phyloP scores from a whole-genome alignment of 2,797 vertebrate species.

The Parotocinclus haroldoi region DNA sequence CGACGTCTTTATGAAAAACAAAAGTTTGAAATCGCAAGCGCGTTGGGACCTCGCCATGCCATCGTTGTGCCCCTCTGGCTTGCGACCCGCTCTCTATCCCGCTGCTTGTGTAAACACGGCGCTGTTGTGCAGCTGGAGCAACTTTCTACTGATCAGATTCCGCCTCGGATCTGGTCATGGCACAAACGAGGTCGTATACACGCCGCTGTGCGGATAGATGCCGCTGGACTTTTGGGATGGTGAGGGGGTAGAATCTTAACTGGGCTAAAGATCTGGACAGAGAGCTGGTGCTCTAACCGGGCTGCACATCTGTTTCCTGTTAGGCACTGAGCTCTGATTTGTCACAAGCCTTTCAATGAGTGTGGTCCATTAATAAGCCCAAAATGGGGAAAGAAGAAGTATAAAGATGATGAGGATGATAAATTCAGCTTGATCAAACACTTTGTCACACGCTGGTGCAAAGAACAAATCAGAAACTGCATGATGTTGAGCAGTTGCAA shows the following conservation, averaged over 20 bases:
- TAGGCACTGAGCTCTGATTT: slow-evolving; percentile 23
- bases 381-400: slow-evolving; percentile 17
- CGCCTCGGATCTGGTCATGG: slow-evolving; percentile 6
- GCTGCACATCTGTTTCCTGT: slow-evolving; percentile 57
- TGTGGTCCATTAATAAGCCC: slow-evolving; percentile 31
- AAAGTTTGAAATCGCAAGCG: slow-evolving; percentile 45
- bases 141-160: slow-evolving; percentile 23
- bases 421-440: slow-evolving; percentile 6
- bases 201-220: slow-evolving; percentile 2
- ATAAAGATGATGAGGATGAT: neutral
- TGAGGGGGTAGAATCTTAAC: slow-evolving; percentile 16
- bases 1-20: slow-evolving; percentile 40
- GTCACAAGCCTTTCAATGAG: slow-evolving; percentile 35
- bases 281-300: slow-evolving; percentile 7
- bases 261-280: slow-evolving; percentile 15
- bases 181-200: neutral
- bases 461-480: too few species aligned
- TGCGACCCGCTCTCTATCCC: slow-evolving; percentile 19
- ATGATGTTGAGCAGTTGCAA: too few species aligned
- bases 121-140: slow-evolving; percentile 27
- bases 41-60: slow-evolving; percentile 27
- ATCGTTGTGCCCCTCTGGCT: slow-evolving; percentile 35
- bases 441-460: slow-evolving; percentile 15
- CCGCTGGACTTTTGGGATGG: slow-evolving; percentile 1
- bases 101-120: slow-evolving; percentile 19